Evolutionary conservation across 2,797 vertebrate genomes (phyloP).

Genomic region (Falco concolor): DNA sequence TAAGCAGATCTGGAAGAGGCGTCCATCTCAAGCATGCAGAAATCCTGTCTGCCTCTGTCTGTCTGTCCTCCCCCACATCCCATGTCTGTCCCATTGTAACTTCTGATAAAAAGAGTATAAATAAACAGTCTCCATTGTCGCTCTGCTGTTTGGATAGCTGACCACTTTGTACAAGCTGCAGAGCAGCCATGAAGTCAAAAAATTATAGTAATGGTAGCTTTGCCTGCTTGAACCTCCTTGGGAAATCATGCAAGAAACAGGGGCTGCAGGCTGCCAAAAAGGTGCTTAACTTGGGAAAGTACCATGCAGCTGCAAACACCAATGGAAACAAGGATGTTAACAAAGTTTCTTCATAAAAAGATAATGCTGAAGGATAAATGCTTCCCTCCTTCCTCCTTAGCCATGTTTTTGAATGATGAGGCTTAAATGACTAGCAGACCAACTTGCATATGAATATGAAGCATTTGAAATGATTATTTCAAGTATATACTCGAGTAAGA

Average conservation of each 20-base stretch:
- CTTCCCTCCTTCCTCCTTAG: neutral
- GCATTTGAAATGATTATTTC: conserved; percentile 19
- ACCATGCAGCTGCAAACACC: neutral
- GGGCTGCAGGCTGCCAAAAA: neutral
- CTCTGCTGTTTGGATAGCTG: neutral
- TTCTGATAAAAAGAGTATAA: neutral
- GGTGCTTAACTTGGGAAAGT: neutral
- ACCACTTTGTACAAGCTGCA: neutral
- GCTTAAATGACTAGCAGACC: neutral
- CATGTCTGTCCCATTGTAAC: neutral
- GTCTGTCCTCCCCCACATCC: fast-evolving
- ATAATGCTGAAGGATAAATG: neutral
- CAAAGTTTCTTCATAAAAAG: neutral
- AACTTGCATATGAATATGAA: conserved; percentile 53
- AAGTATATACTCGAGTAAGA: too few species aligned
- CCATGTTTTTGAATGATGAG: neutral
- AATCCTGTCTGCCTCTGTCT: neutral
- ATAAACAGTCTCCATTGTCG: neutral
- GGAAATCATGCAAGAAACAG: neutral
- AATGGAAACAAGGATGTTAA: neutral
- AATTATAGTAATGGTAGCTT: neutral
- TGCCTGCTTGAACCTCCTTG: neutral
- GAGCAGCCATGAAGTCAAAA: neutral
- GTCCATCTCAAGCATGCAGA: fast-evolving
- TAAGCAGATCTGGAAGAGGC: neutral